Conservation (phyloP, 2,888 invertebrate species). For the Agrilus biguttatus region DNA sequence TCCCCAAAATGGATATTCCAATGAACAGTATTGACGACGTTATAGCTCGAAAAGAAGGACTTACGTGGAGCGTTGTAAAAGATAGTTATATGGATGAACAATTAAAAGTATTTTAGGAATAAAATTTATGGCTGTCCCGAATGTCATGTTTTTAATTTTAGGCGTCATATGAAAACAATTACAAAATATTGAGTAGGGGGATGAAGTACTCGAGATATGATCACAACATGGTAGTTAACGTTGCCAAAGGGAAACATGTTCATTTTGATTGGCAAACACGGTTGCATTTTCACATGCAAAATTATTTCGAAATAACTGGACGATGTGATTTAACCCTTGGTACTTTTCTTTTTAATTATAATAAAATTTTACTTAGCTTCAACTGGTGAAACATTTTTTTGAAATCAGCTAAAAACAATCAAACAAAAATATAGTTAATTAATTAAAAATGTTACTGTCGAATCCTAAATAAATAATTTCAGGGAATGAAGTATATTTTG, state of each 20-base stretch:
- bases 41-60: slow-evolving; percentile 36
- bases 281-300: slow-evolving; percentile 56
- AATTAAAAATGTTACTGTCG: no score
- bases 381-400: no score
- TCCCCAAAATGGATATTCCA: slow-evolving; percentile 66
- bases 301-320: slow-evolving; percentile 48
- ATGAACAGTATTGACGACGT: slow-evolving; percentile 55
- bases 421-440: no score
- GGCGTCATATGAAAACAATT: slow-evolving; percentile 46
- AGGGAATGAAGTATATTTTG: slow-evolving; percentile 63
- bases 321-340: slow-evolving; percentile 64
- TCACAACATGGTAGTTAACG: slow-evolving; percentile 37
- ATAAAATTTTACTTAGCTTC: no score
- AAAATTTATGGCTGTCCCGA: background rate
- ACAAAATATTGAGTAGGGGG: slow-evolving; percentile 39
- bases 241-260: slow-evolving; percentile 54
- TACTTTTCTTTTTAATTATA: slow-evolving; percentile 20
- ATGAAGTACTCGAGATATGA: slow-evolving; percentile 37
- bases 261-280: slow-evolving; percentile 72
- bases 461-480: slow-evolving; percentile 9
- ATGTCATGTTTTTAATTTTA: slow-evolving; percentile 16
- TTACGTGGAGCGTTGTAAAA: slow-evolving; percentile 63
- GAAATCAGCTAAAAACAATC: no score
- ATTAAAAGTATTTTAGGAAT: slow-evolving; percentile 30
- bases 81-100: slow-evolving; percentile 62